A percentile compares a stretch with the other conserved stretches of the same genome.
Conservation (phyloP, 2,113 vertebrate genomes). For the Pteronura brasiliensis region DNA sequence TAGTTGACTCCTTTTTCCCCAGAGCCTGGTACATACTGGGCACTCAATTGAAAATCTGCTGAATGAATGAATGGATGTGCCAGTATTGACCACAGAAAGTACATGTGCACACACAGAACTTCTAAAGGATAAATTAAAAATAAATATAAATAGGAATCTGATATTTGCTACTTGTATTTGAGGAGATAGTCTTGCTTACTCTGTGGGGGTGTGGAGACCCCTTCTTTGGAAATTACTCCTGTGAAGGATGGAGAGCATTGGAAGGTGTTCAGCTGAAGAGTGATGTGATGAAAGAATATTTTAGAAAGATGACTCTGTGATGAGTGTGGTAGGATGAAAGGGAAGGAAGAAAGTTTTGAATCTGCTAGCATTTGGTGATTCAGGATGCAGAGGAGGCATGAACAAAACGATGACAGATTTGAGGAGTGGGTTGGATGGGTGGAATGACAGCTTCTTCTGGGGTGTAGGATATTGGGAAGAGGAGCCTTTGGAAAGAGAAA, state of each 20-base stretch:
- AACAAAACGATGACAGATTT: not conserved
- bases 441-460: not conserved
- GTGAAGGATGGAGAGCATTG: not conserved
- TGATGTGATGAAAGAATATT: not conserved
- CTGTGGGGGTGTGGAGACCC: not conserved
- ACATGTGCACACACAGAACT: not conserved
- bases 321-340: not conserved
- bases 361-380: not conserved
- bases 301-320: not conserved
- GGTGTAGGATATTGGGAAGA: not conserved
- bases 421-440: not conserved
- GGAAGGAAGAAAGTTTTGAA: not conserved
- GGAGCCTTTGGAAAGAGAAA: not conserved
- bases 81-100: not conserved
- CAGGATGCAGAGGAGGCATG: not conserved
- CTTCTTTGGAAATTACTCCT: not conserved
- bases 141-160: not conserved
- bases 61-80: not conserved
- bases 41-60: not conserved
- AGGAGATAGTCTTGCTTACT: not conserved
- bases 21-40: not conserved
- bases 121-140: not conserved
- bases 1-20: not conserved
- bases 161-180: not conserved
- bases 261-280: not conserved